A percentile compares a stretch with the other conserved stretches of the same genome.
Evolutionary conservation across 2,113 vertebrate species (phyloP).

Genomic region (Corythaeola cristata): DNA sequence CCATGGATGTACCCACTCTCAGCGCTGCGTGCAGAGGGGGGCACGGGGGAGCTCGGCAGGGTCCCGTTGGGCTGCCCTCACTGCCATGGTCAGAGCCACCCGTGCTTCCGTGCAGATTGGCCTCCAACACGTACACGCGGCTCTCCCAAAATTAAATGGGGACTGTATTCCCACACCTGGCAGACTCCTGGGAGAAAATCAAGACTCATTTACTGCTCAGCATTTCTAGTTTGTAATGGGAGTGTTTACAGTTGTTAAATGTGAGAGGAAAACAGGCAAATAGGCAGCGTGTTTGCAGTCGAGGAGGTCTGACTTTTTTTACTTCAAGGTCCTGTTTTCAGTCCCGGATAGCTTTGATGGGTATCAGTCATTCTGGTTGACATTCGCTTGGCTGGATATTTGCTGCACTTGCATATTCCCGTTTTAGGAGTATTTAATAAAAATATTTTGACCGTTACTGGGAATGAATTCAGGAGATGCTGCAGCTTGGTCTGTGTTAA

Average conservation of each 20-base stretch:
- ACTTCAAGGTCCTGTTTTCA: neutral
- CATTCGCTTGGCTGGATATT: neutral
- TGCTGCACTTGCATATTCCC: neutral
- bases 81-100: accelerated
- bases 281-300: accelerated
- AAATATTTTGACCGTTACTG: neutral
- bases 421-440: neutral
- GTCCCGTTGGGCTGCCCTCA: neutral
- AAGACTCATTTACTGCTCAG: neutral
- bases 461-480: neutral
- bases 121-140: accelerated
- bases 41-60: accelerated
- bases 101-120: accelerated
- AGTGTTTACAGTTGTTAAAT: neutral
- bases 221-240: neutral
- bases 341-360: neutral
- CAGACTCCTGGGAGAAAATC: neutral
- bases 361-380: neutral
- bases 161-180: neutral
- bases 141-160: neutral
- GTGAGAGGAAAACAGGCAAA: neutral
- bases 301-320: neutral
- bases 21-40: neutral
- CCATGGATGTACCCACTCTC: neutral
- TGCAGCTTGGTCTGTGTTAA: neutral